A percentile compares a stretch with the other conserved stretches of the same genome.
phyloP scores from a whole-genome alignment of 2,888 invertebrate genomes.

The Dryobotodes eremita region DNA sequence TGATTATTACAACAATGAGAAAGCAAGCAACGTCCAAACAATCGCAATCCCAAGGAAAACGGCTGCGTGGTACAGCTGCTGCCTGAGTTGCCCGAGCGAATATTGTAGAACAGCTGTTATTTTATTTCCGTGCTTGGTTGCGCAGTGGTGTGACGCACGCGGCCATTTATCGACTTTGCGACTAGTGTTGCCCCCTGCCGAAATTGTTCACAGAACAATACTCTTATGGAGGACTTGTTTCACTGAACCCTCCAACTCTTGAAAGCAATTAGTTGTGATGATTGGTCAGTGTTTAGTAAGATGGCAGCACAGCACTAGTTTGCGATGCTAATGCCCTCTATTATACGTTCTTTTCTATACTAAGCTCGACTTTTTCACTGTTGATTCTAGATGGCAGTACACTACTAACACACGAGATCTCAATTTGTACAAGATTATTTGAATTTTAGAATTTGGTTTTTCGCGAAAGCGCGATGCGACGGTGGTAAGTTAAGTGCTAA shows the following conservation, averaged over 20 bases:
- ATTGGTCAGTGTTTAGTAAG: conserved; percentile 17
- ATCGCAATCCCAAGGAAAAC: conserved; percentile 88
- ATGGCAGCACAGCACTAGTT: conserved; percentile 52
- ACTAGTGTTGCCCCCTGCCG: conserved; percentile 69
- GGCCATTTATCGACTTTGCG: conserved; percentile 82
- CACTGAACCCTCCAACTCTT: background rate
- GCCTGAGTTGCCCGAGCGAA: conserved; percentile 89
- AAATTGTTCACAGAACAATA: background rate
- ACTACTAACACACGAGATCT: too few species aligned
- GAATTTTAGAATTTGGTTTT: too few species aligned
- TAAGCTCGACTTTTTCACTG: background rate
- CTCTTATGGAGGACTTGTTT: background rate
- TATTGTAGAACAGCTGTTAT: conserved; percentile 90
- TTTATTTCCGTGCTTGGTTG: conserved; percentile 90
- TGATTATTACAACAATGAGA: conserved; percentile 84
- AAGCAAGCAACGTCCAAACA: conserved; percentile 83
- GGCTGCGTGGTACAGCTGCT: conserved; percentile 86
- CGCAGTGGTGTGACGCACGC: conserved; percentile 87
- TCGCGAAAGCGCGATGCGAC: too few species aligned
- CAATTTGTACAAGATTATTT: too few species aligned
- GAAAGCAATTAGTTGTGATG: conserved; percentile 4
- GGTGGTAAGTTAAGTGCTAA: too few species aligned
- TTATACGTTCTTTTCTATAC: background rate
- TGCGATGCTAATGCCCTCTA: conserved; percentile 32
- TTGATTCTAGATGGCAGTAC: conserved; percentile 47